A percentile compares a stretch with the other conserved stretches of the same genome.
Evolutionary conservation across 53 echinoderm and acorn worm species (phyloP).

Genomic region (Henricia sp.): DNA sequence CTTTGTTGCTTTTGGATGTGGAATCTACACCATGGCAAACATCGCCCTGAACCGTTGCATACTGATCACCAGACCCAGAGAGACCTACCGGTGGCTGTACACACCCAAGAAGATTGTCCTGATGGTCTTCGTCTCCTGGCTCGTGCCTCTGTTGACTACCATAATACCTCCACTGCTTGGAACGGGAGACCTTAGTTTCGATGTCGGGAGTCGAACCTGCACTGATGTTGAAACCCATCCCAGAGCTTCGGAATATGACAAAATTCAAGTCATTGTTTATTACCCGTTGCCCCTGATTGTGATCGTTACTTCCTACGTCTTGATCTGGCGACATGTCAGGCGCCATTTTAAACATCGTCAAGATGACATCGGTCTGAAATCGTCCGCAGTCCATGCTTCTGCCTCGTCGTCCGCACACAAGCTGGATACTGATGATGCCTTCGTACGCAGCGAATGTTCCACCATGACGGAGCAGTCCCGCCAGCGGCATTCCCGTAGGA

Average conservation of each 20-base stretch:
- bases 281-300: conserved; percentile 42
- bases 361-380: not conserved
- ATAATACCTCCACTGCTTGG: conserved; percentile 1
- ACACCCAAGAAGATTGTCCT: conserved; percentile 9
- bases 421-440: no score
- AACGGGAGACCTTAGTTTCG: conserved; percentile 26
- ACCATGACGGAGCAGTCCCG: not conserved
- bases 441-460: no score
- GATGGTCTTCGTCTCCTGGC: conserved; percentile 27
- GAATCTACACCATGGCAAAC: conserved; percentile 20
- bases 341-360: conserved; percentile 34
- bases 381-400: not conserved
- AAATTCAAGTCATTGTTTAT: not conserved
- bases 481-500: not conserved
- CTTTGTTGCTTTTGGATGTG: not conserved
- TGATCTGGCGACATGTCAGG: conserved; percentile 56
- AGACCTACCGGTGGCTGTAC: conserved; percentile 24
- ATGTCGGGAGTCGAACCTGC: conserved; percentile 6
- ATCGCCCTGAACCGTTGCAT: conserved; percentile 47
- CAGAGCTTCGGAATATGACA: not conserved
- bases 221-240: not conserved
- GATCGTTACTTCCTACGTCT: conserved; percentile 52
- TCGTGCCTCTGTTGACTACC: conserved; percentile 5
- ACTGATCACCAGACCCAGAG: conserved; percentile 6
- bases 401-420: not conserved